phyloP scores from a whole-genome alignment of 2,113 vertebrate genomes.

The Centropus bengalensis region DNA sequence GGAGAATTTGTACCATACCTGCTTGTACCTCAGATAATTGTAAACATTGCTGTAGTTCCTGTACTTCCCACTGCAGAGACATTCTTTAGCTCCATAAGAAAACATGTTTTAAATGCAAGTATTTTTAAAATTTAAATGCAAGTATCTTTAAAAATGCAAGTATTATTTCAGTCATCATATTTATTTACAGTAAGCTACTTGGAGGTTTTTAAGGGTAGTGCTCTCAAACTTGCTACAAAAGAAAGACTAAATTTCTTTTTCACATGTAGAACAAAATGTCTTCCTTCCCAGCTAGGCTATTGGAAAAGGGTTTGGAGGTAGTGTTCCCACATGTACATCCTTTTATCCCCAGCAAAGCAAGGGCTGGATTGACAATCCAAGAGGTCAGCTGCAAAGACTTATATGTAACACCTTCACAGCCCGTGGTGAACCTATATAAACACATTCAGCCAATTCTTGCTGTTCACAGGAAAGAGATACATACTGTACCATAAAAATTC shows the following conservation, averaged over 20 bases:
- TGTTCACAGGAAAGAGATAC: not conserved
- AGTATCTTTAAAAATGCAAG: slow-evolving; percentile 3
- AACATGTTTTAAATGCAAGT: not conserved
- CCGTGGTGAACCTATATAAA: not conserved
- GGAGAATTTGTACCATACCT: not conserved
- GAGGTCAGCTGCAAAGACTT: not conserved
- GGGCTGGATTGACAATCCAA: not conserved
- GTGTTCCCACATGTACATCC: not conserved
- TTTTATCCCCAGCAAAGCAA: not conserved
- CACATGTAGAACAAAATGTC: not conserved
- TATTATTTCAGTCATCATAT: not conserved
- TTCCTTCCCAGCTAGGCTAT: not conserved
- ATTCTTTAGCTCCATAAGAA: not conserved
- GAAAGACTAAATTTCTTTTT: not conserved
- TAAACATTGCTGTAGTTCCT: not conserved
- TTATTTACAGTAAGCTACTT: not conserved
- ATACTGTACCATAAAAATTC: not conserved
- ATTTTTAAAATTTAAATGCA: no score
- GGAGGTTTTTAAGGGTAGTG: not conserved
- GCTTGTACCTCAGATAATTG: not conserved
- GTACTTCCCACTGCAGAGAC: not conserved
- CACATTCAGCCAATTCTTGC: not conserved
- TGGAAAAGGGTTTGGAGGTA: not conserved
- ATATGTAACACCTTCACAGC: not conserved
- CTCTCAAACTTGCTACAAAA: not conserved